These are phyloP conservation scores for Phalacrocorax brasilianus DNA, from an alignment of 2,113 vertebrate genomes.

Conservation along the genomic window DNA sequence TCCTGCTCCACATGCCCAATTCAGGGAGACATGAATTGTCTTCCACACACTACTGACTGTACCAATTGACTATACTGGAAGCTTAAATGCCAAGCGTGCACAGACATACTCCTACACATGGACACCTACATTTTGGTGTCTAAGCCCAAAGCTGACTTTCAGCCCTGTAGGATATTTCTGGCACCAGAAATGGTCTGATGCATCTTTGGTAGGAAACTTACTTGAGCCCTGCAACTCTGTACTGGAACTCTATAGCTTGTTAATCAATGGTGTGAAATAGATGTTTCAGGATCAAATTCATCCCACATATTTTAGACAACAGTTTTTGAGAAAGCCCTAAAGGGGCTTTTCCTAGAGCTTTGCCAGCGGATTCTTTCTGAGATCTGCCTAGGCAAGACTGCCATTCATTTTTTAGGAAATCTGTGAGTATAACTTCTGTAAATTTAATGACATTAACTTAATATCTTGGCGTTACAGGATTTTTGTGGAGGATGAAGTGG, in stretches of 20 bases:
- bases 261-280: not conserved
- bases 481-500: conserved; percentile 62
- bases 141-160: not conserved
- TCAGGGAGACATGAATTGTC: not conserved
- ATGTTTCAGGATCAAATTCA: not conserved
- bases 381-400: not conserved
- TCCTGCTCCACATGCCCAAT: not conserved
- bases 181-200: not conserved
- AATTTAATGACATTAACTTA: not conserved
- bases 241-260: not conserved
- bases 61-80: not conserved
- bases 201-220: not conserved
- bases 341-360: not conserved
- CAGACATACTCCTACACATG: too few relatives aligned
- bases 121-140: not conserved
- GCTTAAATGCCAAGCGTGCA: not conserved
- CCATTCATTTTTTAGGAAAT: not conserved
- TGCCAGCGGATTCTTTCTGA: not conserved
- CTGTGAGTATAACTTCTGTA: not conserved
- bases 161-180: not conserved
- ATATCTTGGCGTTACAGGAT: conserved; percentile 56
- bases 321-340: not conserved
- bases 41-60: not conserved
- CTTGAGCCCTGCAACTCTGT: not conserved
- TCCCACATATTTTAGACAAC: not conserved